phyloP scores from a whole-genome alignment of 1,140 invertebrate species.

The Drosophila mojavensis region DNA sequence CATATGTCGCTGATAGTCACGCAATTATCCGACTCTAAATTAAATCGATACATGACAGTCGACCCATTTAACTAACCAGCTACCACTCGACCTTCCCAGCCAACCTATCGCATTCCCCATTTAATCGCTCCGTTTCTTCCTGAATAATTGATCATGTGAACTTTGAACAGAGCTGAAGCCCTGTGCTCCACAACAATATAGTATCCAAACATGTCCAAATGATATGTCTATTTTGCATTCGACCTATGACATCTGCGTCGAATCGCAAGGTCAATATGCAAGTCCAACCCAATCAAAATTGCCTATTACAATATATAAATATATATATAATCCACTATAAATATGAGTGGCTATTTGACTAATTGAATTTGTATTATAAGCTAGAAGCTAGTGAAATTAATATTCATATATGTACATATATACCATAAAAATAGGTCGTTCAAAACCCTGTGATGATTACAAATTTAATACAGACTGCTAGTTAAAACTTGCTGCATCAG shows the following conservation, averaged over 20 bases:
- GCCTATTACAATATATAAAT: background rate
- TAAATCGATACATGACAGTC: slow-evolving; percentile 62
- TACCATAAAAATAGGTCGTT: no score
- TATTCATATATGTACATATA: background rate
- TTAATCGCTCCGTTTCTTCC: slow-evolving; percentile 32
- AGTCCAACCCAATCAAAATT: no score
- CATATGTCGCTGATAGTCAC: slow-evolving; percentile 73
- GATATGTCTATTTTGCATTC: slow-evolving; percentile 8
- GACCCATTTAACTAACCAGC: slow-evolving; percentile 23
- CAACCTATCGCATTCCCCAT: background rate
- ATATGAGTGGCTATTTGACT: background rate
- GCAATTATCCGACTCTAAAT: slow-evolving; percentile 72
- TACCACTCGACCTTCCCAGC: background rate
- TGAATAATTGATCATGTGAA: slow-evolving; percentile 73
- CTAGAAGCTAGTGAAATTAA: background rate
- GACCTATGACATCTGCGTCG: slow-evolving; percentile 5
- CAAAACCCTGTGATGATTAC: no score
- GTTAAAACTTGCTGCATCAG: no score
- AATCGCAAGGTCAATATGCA: slow-evolving; percentile 1
- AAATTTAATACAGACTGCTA: no score
- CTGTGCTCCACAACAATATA: background rate
- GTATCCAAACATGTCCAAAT: background rate
- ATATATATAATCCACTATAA: no score
- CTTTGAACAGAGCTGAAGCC: slow-evolving; percentile 23
- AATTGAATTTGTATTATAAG: background rate